Base-by-base conservation (phyloP, 2,888 invertebrate genomes). In the Eudasyphora cyanicolor region DNA sequence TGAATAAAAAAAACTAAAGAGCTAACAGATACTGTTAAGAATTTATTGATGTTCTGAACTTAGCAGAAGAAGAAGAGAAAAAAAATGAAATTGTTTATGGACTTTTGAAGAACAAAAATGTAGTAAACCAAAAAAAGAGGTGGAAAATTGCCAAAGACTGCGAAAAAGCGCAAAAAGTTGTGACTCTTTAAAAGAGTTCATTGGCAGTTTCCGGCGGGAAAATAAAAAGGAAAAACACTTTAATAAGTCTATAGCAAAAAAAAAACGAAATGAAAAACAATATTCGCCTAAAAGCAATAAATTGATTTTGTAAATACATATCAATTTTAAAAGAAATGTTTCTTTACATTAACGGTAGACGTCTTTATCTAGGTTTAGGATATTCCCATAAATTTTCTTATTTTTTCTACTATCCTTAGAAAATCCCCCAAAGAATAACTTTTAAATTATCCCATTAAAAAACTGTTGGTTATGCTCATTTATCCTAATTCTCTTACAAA, bases 11-110 rank as follows among this genome's bases (percentile, higher is more conserved):
- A 51, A 77, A 77, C 49, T 82, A 8, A n/a, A 32, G 27, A 38
- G 54, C 62, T 24, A 64, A 70, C 5, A n/a, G 69, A 32, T 54
- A 29, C 10, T 8, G 38, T 83, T 69, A 51, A 60, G 71, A 69
- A 62, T 74, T 77, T 83, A 79, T 76, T 74, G 77, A 80, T 79
- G 74, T 79, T 69, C 14, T 8, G 21, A 29, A n/a, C n/a, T n/a
- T n/a, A n/a, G n/a, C n/a, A n/a, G n/a, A n/a, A n/a, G n/a, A n/a
- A n/a, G n/a, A n/a, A n/a, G n/a, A n/a, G n/a, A n/a, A n/a, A n/a
- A 29, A 64, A 35, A 19, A 42, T 14, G 67, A 42, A 42, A 67
- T 35, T 67, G 24, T 67, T 67, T 67, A 42, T 67, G 67, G 24
- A 67, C 67, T 67, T 38, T 42, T 42, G 42, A 67, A 27, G 17